These are phyloP conservation scores for Novumbra hubbsi DNA, from an alignment of 2,797 vertebrate genomes.

Conservation along the genomic window DNA sequence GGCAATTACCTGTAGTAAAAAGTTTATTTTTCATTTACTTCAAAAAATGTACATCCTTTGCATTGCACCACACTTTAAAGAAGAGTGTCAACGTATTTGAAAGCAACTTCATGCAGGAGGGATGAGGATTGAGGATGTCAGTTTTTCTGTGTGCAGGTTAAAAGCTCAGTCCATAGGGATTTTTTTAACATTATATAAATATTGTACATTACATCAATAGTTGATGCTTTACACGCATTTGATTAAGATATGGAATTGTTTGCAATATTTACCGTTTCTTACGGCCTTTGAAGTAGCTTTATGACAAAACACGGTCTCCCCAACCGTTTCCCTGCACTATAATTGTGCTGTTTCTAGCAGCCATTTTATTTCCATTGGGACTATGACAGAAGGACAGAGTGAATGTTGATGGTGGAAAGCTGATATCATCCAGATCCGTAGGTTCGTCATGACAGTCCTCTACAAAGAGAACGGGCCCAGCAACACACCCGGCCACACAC, in stretches of 20 bases:
- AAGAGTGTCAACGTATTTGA: background rate
- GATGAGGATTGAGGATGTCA: no score
- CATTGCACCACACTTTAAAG: background rate
- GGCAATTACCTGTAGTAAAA: background rate
- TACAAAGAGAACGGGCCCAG: background rate
- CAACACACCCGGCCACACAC: background rate
- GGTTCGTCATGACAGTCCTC: background rate
- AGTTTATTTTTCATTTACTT: no score
- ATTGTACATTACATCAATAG: no score
- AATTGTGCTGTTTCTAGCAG: background rate
- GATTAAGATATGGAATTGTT: background rate
- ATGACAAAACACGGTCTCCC: background rate
- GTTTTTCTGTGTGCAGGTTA: no score
- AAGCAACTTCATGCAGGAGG: no score
- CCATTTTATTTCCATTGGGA: background rate
- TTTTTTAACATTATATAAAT: no score
- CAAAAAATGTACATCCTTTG: background rate
- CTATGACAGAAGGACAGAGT: background rate
- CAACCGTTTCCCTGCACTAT: background rate
- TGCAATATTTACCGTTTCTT: background rate
- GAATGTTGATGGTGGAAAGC: background rate
- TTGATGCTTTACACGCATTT: background rate
- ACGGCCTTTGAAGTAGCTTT: background rate
- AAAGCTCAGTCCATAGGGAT: no score
- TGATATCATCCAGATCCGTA: background rate